phyloP scores from a whole-genome alignment of 2,113 vertebrate species.

The Pterocles orientalis region DNA sequence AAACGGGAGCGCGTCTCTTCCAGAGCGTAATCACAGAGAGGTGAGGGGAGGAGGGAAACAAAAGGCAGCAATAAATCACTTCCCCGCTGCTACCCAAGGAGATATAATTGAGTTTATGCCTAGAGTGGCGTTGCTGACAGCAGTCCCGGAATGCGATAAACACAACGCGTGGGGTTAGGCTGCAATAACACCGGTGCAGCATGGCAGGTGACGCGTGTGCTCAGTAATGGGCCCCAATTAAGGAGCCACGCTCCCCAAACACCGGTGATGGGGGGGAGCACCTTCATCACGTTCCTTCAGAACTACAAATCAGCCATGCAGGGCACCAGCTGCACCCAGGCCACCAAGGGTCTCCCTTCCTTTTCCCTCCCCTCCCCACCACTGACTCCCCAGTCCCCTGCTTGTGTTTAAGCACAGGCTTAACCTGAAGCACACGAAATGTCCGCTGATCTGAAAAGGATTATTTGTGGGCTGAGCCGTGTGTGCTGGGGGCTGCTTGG shows the following conservation, averaged over 20 bases:
- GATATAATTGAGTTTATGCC: slow-evolving; percentile 64
- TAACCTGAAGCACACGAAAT: neutral
- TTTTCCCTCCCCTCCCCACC: no score
- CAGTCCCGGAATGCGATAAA: slow-evolving; percentile 43
- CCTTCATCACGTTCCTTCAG: no score
- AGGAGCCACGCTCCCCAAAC: neutral
- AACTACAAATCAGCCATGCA: no score
- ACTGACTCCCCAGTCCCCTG: no score
- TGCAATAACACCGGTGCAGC: neutral
- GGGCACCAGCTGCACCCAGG: no score
- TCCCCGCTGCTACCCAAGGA: slow-evolving; percentile 42
- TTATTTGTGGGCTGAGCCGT: neutral
- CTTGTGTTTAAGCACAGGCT: neutral
- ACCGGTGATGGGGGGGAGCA: neutral
- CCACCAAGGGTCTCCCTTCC: no score
- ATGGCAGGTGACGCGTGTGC: slow-evolving; percentile 14
- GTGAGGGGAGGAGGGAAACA: slow-evolving; percentile 35
- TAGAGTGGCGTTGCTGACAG: slow-evolving; percentile 38
- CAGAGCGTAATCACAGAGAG: neutral
- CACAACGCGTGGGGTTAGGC: neutral
- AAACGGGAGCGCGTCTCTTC: accelerated
- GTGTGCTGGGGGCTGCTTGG: neutral
- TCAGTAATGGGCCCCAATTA: neutral
- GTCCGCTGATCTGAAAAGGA: neutral
- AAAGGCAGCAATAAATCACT: slow-evolving; percentile 65